These are phyloP conservation scores for Melanostoma scalare DNA, from an alignment of 2,888 invertebrate species.

Conservation along the genomic window DNA sequence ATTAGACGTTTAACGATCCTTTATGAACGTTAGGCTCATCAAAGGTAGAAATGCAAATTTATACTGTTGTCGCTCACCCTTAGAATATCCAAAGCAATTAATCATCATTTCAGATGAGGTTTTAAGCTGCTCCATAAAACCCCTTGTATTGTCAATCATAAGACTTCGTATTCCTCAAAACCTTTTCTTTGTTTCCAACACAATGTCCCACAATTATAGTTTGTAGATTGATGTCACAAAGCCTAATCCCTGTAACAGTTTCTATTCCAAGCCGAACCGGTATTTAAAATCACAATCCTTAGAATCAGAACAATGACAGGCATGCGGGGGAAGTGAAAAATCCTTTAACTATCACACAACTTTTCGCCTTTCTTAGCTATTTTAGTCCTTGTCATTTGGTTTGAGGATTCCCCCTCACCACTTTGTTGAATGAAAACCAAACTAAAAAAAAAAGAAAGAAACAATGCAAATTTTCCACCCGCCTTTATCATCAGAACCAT, in stretches of 20 bases:
- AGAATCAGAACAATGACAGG: slow-evolving; percentile 20
- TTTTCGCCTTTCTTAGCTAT: slow-evolving; percentile 44
- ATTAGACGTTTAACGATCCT: no score
- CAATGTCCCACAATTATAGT: slow-evolving; percentile 8
- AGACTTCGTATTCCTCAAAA: not conserved
- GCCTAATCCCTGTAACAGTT: slow-evolving; percentile 6
- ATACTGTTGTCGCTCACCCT: no score
- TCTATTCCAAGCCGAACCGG: slow-evolving; percentile 11
- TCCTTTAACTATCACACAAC: slow-evolving; percentile 63
- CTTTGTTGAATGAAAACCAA: not conserved
- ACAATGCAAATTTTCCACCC: slow-evolving; percentile 6
- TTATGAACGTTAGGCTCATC: no score
- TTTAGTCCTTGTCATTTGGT: slow-evolving; percentile 25
- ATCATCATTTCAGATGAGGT: no score
- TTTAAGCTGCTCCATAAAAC: no score
- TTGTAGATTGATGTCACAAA: slow-evolving; percentile 28
- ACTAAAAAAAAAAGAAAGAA: not conserved
- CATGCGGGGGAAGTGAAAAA: slow-evolving; percentile 18
- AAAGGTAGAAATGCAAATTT: no score
- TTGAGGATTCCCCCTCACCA: slow-evolving; percentile 13
- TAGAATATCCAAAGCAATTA: no score
- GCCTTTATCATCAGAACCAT: slow-evolving; percentile 45
- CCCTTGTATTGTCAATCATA: no score
- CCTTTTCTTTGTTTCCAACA: not conserved
- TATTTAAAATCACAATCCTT: slow-evolving; percentile 29